Evolutionary conservation across 2,888 invertebrate species (phyloP).

Genomic region (Drosophila formosana): DNA sequence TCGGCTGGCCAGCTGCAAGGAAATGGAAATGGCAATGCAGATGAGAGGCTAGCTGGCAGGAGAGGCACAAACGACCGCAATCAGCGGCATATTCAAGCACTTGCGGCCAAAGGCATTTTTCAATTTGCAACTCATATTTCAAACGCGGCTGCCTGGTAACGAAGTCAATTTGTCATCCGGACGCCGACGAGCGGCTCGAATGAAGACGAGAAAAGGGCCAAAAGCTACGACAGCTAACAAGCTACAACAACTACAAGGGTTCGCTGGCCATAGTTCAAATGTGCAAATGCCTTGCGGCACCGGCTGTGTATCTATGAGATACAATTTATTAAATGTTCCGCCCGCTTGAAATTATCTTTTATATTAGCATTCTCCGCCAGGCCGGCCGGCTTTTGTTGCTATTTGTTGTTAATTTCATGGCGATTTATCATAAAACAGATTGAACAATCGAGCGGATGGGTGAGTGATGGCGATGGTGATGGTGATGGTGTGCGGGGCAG

Average conservation of each 20-base stretch:
- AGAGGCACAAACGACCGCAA: slow-evolving; percentile 36
- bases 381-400: slow-evolving; percentile 23
- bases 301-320: slow-evolving; percentile 40
- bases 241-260: slow-evolving; percentile 11
- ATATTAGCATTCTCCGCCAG: slow-evolving; percentile 19
- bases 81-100: slow-evolving; percentile 61
- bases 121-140: slow-evolving; percentile 68
- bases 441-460: slow-evolving; percentile 1
- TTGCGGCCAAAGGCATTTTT: slow-evolving; percentile 62
- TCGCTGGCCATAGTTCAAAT: slow-evolving; percentile 34
- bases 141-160: slow-evolving; percentile 52
- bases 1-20: neutral
- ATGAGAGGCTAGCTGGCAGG: neutral
- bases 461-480: neutral
- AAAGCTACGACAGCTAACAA: slow-evolving; percentile 17
- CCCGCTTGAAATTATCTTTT: slow-evolving; percentile 65
- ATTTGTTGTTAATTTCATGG: slow-evolving; percentile 71
- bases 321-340: slow-evolving; percentile 53
- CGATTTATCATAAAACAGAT: slow-evolving; percentile 55
- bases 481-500: slow-evolving; percentile 21
- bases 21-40: neutral
- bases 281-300: slow-evolving; percentile 36
- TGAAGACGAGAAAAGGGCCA: slow-evolving; percentile 17
- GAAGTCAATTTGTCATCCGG: slow-evolving; percentile 74
- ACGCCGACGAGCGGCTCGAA: slow-evolving; percentile 26